Percentiles rank a stretch among this genome's conserved stretches.
Conservation (phyloP, 2,888 invertebrate species). For the Chalcosyrphus nemorum region DNA sequence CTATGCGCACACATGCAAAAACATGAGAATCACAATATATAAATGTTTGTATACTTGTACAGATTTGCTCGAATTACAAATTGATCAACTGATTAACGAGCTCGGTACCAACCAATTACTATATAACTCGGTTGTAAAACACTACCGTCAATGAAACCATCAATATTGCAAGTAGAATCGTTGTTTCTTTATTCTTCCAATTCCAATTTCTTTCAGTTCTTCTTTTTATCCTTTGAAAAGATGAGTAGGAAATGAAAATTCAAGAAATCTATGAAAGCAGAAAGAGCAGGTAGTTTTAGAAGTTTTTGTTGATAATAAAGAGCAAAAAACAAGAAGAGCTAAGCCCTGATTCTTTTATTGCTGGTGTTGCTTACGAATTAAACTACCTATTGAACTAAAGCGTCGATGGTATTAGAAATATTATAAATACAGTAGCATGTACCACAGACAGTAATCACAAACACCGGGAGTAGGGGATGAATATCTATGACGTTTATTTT, state of each 20-base stretch:
- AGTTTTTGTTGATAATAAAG: neutral
- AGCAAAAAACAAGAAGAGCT: neutral
- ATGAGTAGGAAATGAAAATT: neutral
- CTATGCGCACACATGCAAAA: neutral
- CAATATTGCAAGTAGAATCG: slow-evolving; percentile 28
- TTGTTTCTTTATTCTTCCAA: neutral
- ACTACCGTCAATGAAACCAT: slow-evolving; percentile 41
- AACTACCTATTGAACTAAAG: neutral
- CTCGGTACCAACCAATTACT: slow-evolving; percentile 39
- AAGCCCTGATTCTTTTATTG: neutral
- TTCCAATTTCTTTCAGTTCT: too few relatives aligned
- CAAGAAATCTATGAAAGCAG: neutral
- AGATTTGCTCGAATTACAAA: neutral
- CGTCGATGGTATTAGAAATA: neutral
- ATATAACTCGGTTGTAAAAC: slow-evolving; percentile 41
- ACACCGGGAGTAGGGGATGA: neutral
- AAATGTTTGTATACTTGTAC: neutral
- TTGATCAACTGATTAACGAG: slow-evolving; percentile 1
- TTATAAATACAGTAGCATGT: neutral
- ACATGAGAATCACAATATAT: neutral
- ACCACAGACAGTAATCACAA: neutral
- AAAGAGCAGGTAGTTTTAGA: neutral
- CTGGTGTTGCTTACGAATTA: neutral
- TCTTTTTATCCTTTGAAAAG: slow-evolving; percentile 1
- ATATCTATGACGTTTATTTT: too few relatives aligned